phyloP scores from a whole-genome alignment of 2,113 vertebrate genomes.

The Sebastes schlegelii region DNA sequence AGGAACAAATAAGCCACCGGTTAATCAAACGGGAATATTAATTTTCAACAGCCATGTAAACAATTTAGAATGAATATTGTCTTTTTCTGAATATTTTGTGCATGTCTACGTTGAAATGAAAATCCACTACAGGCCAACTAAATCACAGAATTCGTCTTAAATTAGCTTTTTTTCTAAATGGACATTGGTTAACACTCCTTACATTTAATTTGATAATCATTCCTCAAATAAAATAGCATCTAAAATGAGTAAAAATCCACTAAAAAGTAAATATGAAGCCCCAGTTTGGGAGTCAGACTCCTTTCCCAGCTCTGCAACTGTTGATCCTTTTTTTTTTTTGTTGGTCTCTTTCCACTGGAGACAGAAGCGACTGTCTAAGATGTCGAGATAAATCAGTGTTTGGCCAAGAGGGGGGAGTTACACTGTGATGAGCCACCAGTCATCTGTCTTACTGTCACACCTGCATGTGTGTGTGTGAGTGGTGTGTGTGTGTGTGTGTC shows the following conservation, averaged over 20 bases:
- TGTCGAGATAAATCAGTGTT: slow-evolving; percentile 70
- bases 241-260: not conserved
- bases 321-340: slow-evolving; percentile 22
- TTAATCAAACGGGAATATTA: too few relatives aligned
- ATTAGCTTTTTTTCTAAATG: not conserved
- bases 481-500: not conserved
- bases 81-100: not conserved
- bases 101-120: not conserved
- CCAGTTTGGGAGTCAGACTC: not conserved
- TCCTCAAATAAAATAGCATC: not conserved
- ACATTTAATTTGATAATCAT: not conserved
- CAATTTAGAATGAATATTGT: too few relatives aligned
- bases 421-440: slow-evolving; percentile 54
- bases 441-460: slow-evolving; percentile 69
- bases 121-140: not conserved
- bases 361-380: slow-evolving; percentile 50
- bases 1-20: too few relatives aligned
- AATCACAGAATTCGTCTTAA: not conserved
- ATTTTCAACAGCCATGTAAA: too few relatives aligned
- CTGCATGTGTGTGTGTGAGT: slow-evolving; percentile 32
- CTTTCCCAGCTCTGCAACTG: slow-evolving; percentile 17
- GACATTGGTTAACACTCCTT: slow-evolving; percentile 1
- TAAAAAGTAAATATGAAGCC: not conserved
- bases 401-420: slow-evolving; percentile 47
- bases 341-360: slow-evolving; percentile 43